A percentile compares a stretch with the other conserved stretches of the same genome.
Conservation (phyloP, 37 sponge, comb jelly and placozoan genomes). For the Geodia barretti region DNA sequence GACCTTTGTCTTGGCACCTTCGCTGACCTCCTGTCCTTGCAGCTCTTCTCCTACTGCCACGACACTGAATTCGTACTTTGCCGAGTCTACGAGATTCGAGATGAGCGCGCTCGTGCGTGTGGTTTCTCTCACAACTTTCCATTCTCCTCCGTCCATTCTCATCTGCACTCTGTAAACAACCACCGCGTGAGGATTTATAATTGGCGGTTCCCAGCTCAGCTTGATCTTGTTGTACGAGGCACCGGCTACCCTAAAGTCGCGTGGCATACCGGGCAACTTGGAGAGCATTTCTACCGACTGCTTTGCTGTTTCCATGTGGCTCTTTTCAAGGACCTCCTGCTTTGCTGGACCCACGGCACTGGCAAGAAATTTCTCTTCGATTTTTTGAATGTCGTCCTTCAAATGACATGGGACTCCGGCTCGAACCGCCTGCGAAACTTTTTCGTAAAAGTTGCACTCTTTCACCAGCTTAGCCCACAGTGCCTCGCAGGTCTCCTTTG, state of each 20-base stretch:
- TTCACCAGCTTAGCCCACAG: neutral
- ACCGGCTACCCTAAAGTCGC: no score
- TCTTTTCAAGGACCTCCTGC: conserved; percentile 20
- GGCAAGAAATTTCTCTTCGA: neutral
- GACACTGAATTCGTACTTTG: neutral
- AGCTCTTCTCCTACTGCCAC: neutral
- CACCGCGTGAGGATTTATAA: neutral
- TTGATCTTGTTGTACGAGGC: no score
- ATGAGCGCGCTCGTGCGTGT: neutral
- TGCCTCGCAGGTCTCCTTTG: neutral
- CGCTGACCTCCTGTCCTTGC: neutral
- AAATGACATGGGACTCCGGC: neutral
- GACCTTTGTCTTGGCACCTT: neutral
- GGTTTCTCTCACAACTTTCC: neutral
- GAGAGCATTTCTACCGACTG: neutral
- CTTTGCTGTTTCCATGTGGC: neutral
- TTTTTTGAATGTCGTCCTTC: neutral
- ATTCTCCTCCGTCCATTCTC: neutral
- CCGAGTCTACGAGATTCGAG: neutral
- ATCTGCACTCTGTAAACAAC: neutral
- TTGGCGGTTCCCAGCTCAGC: neutral
- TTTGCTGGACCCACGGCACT: conserved; percentile 25
- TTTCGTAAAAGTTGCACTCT: neutral
- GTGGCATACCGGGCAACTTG: neutral
- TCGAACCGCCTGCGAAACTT: neutral